Evolutionary conservation across 2,888 invertebrate genomes (phyloP), one percentile per base, ranked within the genome.

Genomic region (Harpalus rufipes): DNA sequence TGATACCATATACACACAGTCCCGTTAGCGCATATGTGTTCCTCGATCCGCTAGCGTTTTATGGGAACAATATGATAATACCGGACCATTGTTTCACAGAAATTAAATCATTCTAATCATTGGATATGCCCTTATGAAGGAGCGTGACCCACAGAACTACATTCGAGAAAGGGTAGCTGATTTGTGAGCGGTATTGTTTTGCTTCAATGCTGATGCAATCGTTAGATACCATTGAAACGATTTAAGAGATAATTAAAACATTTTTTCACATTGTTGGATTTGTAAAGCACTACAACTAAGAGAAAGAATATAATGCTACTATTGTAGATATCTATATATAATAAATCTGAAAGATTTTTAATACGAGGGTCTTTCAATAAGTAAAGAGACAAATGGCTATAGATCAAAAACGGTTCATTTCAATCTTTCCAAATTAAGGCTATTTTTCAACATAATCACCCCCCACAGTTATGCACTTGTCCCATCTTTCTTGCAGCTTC

Each of bases 21-120:
- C 32, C 83, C 83, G 83, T 83, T 83, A 81, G 59, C 61, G 18
- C 61, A 80, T 41, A 61, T 74, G 83, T 61, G 74, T 76, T 39
- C 61, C 72, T 72, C 41, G 61, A 61, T 12, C 74, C 58, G 82
- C 44, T 81, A 68, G 39, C 82, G 72, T 83, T 84, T 84, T 84
- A 84, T 84, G 84, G 84, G 84, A 78, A 84, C 84, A 84, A 84
- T 84, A 84, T 84, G 84, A 78, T 84, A 84, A 84, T 78, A 78
- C 78, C 63, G 41, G 41, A 78, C 76, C 84, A 84, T 84, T 84
- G 84, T 84, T 78, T 84, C 51, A 78, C 78, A 78, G 59, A 79
- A 84, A 84, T 84, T 84, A 84, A 84, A 79, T 84, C 84, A 78
- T 84, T 78, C 84, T 65, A 84, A 84, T 84, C 41, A 84, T 83